A percentile compares a stretch with the other conserved stretches of the same genome.
These are phyloP conservation scores for Trichogramma dendrolimi DNA, from an alignment of 2,888 invertebrate genomes.

Conservation along the genomic window DNA sequence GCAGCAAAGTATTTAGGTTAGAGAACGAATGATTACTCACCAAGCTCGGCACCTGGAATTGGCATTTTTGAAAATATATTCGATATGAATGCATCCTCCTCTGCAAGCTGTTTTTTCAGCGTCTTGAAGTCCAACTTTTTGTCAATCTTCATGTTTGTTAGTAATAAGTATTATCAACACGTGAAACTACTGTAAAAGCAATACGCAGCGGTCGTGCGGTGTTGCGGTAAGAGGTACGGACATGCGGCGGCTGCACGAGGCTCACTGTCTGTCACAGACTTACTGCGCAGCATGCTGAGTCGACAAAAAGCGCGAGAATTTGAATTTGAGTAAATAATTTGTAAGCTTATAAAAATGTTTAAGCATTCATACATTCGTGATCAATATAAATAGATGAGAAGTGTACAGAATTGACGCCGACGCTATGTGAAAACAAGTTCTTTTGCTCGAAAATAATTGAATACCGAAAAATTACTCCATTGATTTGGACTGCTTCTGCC, in stretches of 20 bases:
- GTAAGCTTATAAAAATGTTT: no score
- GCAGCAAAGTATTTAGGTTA: slow-evolving; percentile 16
- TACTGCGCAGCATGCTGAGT: no score
- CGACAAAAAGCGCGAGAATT: no score
- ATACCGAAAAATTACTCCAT: no score
- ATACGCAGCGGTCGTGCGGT: background rate
- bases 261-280: no score
- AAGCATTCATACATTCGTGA: no score
- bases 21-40: slow-evolving; percentile 11
- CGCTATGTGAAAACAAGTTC: no score
- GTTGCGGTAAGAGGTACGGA: background rate
- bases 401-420: no score
- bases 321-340: no score
- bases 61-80: slow-evolving; percentile 56
- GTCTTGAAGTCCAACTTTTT: slow-evolving; percentile 46
- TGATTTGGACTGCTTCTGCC: no score
- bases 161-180: background rate
- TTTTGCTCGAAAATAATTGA: no score
- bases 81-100: slow-evolving; percentile 60
- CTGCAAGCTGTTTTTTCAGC: slow-evolving; percentile 51
- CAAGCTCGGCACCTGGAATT: slow-evolving; percentile 50
- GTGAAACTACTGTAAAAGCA: slow-evolving; percentile 14
- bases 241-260: background rate
- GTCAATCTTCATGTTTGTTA: background rate
- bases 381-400: no score